phyloP scores from a whole-genome alignment of 2,888 invertebrate species.

The Microctonus hyperodae region DNA sequence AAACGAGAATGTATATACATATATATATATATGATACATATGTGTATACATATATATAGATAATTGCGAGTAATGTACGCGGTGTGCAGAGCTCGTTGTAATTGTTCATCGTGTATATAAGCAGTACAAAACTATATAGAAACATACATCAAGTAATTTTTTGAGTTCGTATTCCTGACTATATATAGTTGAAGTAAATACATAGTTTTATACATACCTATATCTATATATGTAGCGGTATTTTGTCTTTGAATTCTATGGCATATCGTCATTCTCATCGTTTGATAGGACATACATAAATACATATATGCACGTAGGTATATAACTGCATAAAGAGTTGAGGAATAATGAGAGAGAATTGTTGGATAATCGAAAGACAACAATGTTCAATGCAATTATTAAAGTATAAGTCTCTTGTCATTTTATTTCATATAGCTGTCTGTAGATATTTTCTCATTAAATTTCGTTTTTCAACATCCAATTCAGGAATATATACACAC shows the following conservation, averaged over 20 bases:
- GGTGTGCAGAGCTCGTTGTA: conserved; percentile 1
- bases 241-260: conserved; percentile 1
- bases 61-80: conserved; percentile 15
- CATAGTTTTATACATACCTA: background rate
- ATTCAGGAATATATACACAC: conserved; percentile 1
- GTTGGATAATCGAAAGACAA: conserved; percentile 27
- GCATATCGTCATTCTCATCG: conserved; percentile 1
- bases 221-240: conserved; percentile 9
- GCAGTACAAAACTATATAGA: background rate
- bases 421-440: background rate
- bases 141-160: background rate
- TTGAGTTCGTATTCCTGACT: conserved; percentile 3
- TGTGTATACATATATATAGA: background rate
- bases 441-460: background rate
- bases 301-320: background rate
- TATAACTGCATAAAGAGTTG: background rate
- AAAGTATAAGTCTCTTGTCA: background rate
- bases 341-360: conserved; percentile 9
- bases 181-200: background rate
- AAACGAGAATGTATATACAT: conserved; percentile 18
- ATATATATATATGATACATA: background rate
- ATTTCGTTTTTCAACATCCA: background rate
- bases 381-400: conserved; percentile 1
- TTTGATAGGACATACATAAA: background rate
- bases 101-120: conserved; percentile 10